phyloP scores from a whole-genome alignment of 2,888 invertebrate species.

The Exephanes ischioxanthus region DNA sequence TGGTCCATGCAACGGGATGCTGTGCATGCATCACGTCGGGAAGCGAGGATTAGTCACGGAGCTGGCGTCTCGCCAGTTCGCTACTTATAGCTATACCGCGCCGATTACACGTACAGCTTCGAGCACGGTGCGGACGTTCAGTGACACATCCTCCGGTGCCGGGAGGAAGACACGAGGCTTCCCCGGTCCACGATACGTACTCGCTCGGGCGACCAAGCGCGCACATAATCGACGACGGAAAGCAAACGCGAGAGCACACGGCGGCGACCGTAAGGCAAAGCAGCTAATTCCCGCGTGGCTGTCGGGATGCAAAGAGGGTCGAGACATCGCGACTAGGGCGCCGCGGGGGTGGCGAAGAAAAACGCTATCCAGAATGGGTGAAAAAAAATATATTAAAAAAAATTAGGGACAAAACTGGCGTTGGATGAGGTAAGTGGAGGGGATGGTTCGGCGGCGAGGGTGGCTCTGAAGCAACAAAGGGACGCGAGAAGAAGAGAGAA shows the following conservation, averaged over 20 bases:
- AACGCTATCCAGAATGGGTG: not conserved
- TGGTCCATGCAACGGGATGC: constrained; percentile 18
- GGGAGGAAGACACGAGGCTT: constrained; percentile 33
- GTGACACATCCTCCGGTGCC: constrained; percentile 47
- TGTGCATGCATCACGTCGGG: constrained; percentile 57
- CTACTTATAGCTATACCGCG: constrained; percentile 42
- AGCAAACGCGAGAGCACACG: constrained; percentile 14
- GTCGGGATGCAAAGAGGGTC: not conserved
- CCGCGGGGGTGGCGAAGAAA: not conserved
- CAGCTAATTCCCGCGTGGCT: constrained; percentile 39
- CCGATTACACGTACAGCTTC: not conserved
- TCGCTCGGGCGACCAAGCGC: not conserved
- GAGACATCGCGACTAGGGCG: too few relatives aligned
- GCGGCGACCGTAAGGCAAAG: constrained; percentile 1
- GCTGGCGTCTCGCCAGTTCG: constrained; percentile 78
- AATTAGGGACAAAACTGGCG: not conserved
- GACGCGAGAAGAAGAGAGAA: constrained; percentile 3
- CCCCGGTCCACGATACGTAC: not conserved
- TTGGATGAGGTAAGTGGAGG: not conserved
- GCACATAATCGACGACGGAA: not conserved
- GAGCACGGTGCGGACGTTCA: not conserved
- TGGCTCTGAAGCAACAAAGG: constrained; percentile 31
- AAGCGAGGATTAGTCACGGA: constrained; percentile 79
- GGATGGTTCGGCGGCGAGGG: constrained; percentile 13
- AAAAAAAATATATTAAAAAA: not conserved